Conservation (phyloP, 1,140 invertebrate genomes). For the Micrasema minimum region DNA sequence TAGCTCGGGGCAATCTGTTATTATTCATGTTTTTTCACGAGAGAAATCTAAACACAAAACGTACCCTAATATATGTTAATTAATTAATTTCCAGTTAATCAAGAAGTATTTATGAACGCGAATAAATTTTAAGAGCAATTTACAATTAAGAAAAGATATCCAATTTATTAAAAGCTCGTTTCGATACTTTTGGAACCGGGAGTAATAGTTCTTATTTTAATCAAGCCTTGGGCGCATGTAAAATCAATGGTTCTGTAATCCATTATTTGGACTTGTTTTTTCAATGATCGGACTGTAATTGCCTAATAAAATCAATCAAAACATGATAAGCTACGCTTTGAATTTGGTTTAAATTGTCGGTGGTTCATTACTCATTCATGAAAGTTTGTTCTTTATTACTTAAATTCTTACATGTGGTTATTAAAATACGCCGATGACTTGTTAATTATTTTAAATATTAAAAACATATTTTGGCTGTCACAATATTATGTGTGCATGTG, state of each 20-base stretch:
- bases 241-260: slow-evolving; percentile 3
- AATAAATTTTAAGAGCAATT: background rate
- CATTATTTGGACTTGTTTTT: slow-evolving; percentile 15
- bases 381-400: too few species aligned
- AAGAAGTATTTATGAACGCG: background rate
- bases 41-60: too few species aligned
- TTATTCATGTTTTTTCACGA: too few species aligned
- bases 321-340: too few species aligned
- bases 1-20: too few species aligned
- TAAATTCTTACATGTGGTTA: too few species aligned
- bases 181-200: background rate
- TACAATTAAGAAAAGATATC: background rate
- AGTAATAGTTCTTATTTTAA: slow-evolving; percentile 1
- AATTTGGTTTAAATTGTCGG: too few species aligned
- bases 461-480: too few species aligned
- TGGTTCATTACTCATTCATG: too few species aligned
- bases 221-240: background rate
- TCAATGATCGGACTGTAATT: slow-evolving; percentile 10
- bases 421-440: too few species aligned
- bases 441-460: too few species aligned
- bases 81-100: background rate
- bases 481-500: too few species aligned
- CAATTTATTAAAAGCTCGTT: slow-evolving; percentile 15
- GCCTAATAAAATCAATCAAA: slow-evolving; percentile 19
- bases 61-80: background rate